phyloP scores from a whole-genome alignment of 2,797 vertebrate species.

The Myotis daubentonii region DNA sequence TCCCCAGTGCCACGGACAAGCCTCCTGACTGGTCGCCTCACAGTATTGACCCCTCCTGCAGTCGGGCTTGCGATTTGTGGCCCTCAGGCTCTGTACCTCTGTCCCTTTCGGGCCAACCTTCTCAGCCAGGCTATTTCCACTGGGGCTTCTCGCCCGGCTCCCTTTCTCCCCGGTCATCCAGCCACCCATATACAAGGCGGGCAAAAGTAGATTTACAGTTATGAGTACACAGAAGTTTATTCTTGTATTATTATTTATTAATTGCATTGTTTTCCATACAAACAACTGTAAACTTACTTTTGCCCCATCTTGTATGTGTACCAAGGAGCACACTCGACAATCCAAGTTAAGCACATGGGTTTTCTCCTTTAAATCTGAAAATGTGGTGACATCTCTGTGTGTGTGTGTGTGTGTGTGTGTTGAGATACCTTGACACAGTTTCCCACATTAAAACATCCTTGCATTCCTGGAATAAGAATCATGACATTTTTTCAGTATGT shows the following conservation, averaged over 20 bases:
- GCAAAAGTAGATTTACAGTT: not conserved
- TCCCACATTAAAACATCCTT: not conserved
- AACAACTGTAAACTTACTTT: not conserved
- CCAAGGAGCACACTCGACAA: not conserved
- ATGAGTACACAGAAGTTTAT: not conserved
- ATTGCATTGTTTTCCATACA: not conserved
- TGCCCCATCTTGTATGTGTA: not conserved
- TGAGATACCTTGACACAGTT: not conserved
- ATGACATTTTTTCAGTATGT: not conserved
- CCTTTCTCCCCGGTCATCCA: not conserved
- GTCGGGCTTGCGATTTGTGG: not conserved
- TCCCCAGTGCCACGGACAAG: not conserved
- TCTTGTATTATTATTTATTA: not conserved
- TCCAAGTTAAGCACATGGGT: not conserved
- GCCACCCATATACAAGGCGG: too few species aligned
- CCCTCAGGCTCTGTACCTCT: not conserved
- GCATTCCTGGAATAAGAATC: not conserved
- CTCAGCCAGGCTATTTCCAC: not conserved
- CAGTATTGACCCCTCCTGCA: not conserved
- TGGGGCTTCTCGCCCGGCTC: rapidly evolving
- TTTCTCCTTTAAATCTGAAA: not conserved
- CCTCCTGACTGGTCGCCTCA: not conserved
- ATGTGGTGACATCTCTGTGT: too few species aligned
- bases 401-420: too few species aligned
- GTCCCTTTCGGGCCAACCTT: not conserved